Base-by-base conservation (phyloP, 2,797 vertebrate genomes). In the Channallabes apus region DNA sequence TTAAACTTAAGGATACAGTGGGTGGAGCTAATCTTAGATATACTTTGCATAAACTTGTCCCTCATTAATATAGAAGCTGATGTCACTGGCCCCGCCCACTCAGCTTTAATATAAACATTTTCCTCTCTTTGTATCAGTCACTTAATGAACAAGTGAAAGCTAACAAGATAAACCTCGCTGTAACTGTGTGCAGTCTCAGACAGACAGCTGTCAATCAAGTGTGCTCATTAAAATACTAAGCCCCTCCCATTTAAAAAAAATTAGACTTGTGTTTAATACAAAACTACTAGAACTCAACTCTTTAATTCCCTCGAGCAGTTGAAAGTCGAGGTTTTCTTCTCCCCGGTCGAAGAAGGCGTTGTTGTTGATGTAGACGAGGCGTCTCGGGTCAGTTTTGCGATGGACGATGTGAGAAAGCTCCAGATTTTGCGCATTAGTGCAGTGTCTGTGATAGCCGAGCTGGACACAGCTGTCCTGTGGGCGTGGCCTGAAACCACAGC, bases 311-410 rank as follows among this genome's bases (percentile, higher is more conserved):
- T 97, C 94, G 65, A 99, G 90, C 51, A 99, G 94, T 92, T 95
- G 96, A 93, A 98, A 98, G 93, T 99, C 95, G 85, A 99, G 93
- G 91, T 99, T 99, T 91, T 98, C 97, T 91, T 98, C 97, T 0
- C 96, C 97, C 90, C 97, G 95, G 90, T 98, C 97, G 85, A 99
- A 99, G 93, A 96, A 98, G 1, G 96, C 97, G 80, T 96, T 96
- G 91, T 99, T 99, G 93, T 95, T 90, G 89, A 95, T 91, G 88
- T 98, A 98, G 82, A 96, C 95, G 89, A 99, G 93, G 84, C 94
- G 97, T 75, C 94, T 94, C 80, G 89, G 96, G 88, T 97, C 94
- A 3, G 95, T 92, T 61, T 84, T 93, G 85, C 96, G 93, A 91
- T 97, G 95, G 88, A 97, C 54, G n/a, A 99, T 94, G 89, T 98